Evolutionary conservation across 2,113 vertebrate genomes (phyloP).

Genomic region (Tautogolabrus adspersus): DNA sequence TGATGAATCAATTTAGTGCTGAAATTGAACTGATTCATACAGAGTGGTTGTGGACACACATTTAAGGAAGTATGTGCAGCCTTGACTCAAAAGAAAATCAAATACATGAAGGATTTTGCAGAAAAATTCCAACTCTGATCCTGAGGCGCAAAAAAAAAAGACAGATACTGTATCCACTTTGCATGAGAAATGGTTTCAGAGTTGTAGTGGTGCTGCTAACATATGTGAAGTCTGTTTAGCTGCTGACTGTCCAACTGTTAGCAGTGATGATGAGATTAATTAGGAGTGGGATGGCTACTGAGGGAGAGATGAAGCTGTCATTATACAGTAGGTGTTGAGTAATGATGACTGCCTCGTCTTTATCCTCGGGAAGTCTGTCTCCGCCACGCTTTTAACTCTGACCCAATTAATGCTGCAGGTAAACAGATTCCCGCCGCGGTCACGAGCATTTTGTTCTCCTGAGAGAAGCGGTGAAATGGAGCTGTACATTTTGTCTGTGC

Average conservation of each 20-base stretch:
- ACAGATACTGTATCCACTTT: constrained; percentile 33
- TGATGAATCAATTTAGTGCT: constrained; percentile 73
- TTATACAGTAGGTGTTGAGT: constrained; percentile 78
- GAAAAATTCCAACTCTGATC: constrained; percentile 11
- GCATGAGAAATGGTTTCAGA: constrained; percentile 37
- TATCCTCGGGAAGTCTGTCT: constrained; percentile 51
- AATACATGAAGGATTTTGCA: constrained; percentile 11
- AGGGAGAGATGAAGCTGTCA: constrained; percentile 82
- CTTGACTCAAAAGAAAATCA: not conserved
- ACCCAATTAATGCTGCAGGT: constrained; percentile 82
- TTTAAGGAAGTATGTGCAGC: constrained; percentile 1
- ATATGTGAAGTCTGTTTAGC: constrained; percentile 75
- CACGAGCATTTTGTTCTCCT: constrained; percentile 63
- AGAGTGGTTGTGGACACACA: not conserved
- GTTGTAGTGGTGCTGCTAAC: constrained; percentile 52
- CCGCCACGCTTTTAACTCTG: constrained; percentile 69
- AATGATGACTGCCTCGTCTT: constrained; percentile 73
- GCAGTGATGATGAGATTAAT: constrained; percentile 80
- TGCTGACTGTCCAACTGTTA: constrained; percentile 74
- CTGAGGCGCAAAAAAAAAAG: not conserved
- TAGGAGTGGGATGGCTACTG: constrained; percentile 74
- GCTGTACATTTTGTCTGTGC: constrained; percentile 81
- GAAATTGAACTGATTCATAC: constrained; percentile 31
- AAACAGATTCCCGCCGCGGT: constrained; percentile 72
- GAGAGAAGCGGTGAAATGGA: constrained; percentile 80